Base-by-base conservation (phyloP, 2,888 invertebrate species). In the Eristalinus sepulchralis region DNA sequence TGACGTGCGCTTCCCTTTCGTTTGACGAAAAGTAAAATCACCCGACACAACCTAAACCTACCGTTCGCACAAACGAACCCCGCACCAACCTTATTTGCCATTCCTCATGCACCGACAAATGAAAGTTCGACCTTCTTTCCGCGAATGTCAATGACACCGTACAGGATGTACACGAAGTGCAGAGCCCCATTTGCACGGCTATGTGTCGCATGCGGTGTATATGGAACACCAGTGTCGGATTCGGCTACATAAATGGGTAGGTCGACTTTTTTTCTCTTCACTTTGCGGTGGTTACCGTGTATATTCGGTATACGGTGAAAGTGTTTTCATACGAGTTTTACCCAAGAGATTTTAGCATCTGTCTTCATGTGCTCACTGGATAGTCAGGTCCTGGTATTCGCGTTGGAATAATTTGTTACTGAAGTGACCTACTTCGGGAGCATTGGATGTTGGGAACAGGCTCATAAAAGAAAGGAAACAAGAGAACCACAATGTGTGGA, bases 91-190 rank as follows among this genome's bases (percentile, higher is more conserved):
- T 75, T 70, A 75, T 39, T 36, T 39, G 83, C 63, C 13, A 60
- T 64, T 80, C 24, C 36, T 36, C 34, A 47, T 79, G 68, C 71
- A 81, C 34, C 57, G 75, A 81, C 71, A 84, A 84, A 84, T 84
- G 84, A 84, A 84, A 84, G 84, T 84, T 67, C 71, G 81, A 81
- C 84, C 84, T 84, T 84, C 81, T 84, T 84, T 84, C 31, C 22
- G 67, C 66, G 66, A 71, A 62, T 81, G 84, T 84, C 84, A 84
- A 81, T 84, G 84, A 84, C 84, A 81, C 71, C 34, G 55, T 84
- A 63, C 84, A 84, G 84, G 84, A 84, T 84, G 81, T 81, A 75
- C 59, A 75, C 27, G 62, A 17, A 59, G 27, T 70, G 63, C 71
- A 73, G 24, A 47, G 59, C 60, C 36, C 24, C 36, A 36, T 57